Evolutionary conservation across 2,113 vertebrate species (phyloP).

Genomic region (Bombycilla garrulus): DNA sequence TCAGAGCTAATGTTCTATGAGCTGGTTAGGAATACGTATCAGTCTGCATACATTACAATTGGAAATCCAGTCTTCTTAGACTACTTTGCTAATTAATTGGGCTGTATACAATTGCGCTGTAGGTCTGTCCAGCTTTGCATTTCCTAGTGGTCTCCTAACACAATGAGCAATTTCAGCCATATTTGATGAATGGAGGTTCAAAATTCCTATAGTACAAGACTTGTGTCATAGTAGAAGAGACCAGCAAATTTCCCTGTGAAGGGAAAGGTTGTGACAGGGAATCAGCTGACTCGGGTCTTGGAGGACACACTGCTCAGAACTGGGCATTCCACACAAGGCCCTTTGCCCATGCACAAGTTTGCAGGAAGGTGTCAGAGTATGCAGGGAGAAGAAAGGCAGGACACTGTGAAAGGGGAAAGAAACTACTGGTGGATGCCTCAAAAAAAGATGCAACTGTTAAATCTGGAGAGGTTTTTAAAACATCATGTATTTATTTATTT

Average conservation of each 20-base stretch:
- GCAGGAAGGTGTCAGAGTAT: background rate
- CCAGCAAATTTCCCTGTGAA: background rate
- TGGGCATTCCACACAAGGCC: background rate
- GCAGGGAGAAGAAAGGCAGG: background rate
- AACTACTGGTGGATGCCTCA: background rate
- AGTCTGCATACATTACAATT: background rate
- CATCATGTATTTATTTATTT: background rate
- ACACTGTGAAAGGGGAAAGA: background rate
- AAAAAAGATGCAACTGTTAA: background rate
- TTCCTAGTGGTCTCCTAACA: background rate
- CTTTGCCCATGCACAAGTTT: background rate
- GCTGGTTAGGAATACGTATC: background rate
- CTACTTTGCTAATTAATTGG: background rate
- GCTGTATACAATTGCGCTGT: background rate
- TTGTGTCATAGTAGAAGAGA: background rate
- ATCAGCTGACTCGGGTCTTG: accelerated
- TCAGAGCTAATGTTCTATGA: background rate
- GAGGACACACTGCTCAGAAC: background rate
- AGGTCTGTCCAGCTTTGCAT: background rate
- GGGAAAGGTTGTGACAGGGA: background rate
- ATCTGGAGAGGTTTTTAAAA: accelerated
- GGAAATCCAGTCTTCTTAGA: background rate
- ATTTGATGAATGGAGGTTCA: background rate
- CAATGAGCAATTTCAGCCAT: background rate
- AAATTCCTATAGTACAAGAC: background rate